Base-by-base conservation (phyloP, 1,140 invertebrate genomes). In the Drosophila bocqueti region DNA sequence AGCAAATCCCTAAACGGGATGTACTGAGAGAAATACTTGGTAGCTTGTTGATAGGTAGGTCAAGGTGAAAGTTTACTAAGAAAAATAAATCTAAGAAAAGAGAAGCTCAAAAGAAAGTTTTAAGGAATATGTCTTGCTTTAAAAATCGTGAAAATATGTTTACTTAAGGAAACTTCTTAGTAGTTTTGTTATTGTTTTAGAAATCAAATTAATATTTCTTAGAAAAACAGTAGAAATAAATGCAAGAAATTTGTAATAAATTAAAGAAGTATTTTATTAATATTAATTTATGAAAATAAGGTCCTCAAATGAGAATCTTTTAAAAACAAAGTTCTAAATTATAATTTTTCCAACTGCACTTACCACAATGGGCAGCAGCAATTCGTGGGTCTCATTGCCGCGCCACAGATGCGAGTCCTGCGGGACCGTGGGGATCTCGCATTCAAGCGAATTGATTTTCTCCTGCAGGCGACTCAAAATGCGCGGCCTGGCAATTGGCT, bases 331-430 rank as follows among this genome's bases (percentile, higher is more conserved):
- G 13, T 40, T 18, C 10, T 1, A 1, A 52, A 4, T 5, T 9
- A 10, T 34, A 18, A 7, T 36, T 64, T 29, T 13, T 64, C 5
- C 5, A 7, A 67, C 49, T 68, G 43, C 31, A 94, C 94, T 95
- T 93, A 95, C 95, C 94, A 94, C 94, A 82, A 95, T 93, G 21
- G 95, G 95, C 42, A 95, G 93, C 76, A 94, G 94, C 65, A 95
- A 93, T 79, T 95, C 95, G 72, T 95, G 95, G 15, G 95, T 95
- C 83, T 95, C 95, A 78, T 95, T 95, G 76, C 95, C 95, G 34
- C 95, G 93, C 95, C 95, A 95, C 62, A 95, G 91, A 63, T 94
- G 94, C 8, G 95, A 95, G 67, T 95, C 94, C 60, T 93, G 93
- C 42, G 95, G 95, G 71, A 95, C 85, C 50, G 94, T 93, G 45